Evolutionary conservation across 2,888 invertebrate species (phyloP).

Genomic region (Mythimna albipuncta): DNA sequence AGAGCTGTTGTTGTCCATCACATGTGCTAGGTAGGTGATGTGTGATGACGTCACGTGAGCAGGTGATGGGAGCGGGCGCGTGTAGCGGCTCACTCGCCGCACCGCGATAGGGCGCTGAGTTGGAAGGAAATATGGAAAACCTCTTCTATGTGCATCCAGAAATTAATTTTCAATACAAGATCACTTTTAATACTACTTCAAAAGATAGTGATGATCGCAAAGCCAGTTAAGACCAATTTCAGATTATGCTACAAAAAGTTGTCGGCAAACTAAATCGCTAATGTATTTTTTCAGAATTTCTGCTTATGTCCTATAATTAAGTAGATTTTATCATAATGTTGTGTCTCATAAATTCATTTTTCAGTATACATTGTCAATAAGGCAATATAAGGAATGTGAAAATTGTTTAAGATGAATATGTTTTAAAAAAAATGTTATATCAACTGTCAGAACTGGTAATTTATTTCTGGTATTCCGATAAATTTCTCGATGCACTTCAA

Average conservation of each 20-base stretch:
- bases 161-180: slow-evolving; percentile 52
- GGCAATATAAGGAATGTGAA: not conserved
- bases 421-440: no score
- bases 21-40: slow-evolving; percentile 73
- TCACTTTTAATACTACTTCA: not conserved
- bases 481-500: slow-evolving; percentile 63
- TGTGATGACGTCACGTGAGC: slow-evolving; percentile 66
- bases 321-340: slow-evolving; percentile 2
- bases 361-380: not conserved
- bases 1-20: slow-evolving; percentile 87
- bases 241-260: slow-evolving; percentile 8
- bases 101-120: slow-evolving; percentile 66
- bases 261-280: not conserved
- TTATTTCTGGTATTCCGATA: not conserved
- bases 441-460: not conserved
- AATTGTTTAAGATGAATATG: not conserved
- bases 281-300: slow-evolving; percentile 1
- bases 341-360: slow-evolving; percentile 14
- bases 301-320: not conserved
- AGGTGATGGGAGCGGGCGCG: slow-evolving; percentile 76
- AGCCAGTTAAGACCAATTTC: not conserved
- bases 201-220: not conserved
- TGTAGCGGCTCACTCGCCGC: slow-evolving; percentile 73
- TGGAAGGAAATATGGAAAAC: slow-evolving; percentile 53
- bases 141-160: slow-evolving; percentile 73